Evolutionary conservation across 2,113 vertebrate genomes (phyloP), one percentile per base, ranked within the genome.

Genomic region (Calyptommatus sinebrachiatus): DNA sequence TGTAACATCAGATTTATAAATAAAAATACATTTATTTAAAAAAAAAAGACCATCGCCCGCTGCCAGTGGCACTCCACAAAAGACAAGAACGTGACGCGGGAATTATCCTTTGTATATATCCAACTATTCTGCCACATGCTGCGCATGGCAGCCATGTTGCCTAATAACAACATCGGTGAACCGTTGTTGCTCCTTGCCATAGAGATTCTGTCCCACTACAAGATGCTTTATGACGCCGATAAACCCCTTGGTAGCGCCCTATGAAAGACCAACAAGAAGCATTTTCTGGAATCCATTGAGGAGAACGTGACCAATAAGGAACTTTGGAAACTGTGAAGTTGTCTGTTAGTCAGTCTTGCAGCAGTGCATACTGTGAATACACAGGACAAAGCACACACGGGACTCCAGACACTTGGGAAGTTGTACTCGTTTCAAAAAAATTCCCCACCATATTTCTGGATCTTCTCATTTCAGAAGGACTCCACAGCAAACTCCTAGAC

Each of bases 131-230:
- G 98, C 69, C 98, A 99, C 5, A 91, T 96, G 69, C 93, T 99
- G 78, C 98, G 99, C 24, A 91, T 98, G 18, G 96, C 97, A 76
- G 97, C 97, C 91, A 99, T 99, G 98, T 94, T 98, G 89, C 96
- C 94, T 0, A 91, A 90, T 1, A 71, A 77, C 61, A 76, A 29
- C 1, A 95, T 94, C 12, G 84, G 84, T 2, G 97, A 99, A 70
- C 89, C 94, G 0, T 91, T 99, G 28, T 96, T 96, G 61, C 94
- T 99, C 35, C 87, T 94, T 84, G 96, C 97, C 1, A 81, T 99
- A 88, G 98, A 99, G 89, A 93, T 97, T 81, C 95, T 99, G 63
- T 95, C 95, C 0, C 95, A 95, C 82, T 99, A 97, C 0, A 95
- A 98, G 90, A 80, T n/a, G 0, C 83, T 95, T 85, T 93, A 95